These are phyloP conservation scores for Alces alces DNA, from an alignment of 2,113 vertebrate genomes.

Conservation along the genomic window DNA sequence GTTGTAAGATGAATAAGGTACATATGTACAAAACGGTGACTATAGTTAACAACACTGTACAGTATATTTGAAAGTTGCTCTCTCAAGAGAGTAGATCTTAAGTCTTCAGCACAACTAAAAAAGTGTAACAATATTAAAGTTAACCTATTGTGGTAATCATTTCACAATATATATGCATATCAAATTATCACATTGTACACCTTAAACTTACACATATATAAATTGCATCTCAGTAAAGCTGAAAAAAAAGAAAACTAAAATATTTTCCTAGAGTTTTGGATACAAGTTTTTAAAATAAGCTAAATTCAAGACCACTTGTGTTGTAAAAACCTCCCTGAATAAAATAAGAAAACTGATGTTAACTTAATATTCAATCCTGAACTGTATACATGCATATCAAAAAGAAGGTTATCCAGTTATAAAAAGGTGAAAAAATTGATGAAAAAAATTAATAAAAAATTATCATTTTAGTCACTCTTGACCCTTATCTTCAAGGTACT, in stretches of 20 bases:
- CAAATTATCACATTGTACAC: background rate
- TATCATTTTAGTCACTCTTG: conserved; percentile 7
- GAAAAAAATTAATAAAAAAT: background rate
- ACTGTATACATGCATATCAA: background rate
- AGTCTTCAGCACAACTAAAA: background rate
- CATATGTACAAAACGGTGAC: background rate
- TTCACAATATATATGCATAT: background rate
- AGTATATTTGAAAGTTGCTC: background rate
- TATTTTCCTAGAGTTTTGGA: background rate
- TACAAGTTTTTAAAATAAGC: background rate
- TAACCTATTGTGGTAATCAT: background rate
- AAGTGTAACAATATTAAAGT: background rate
- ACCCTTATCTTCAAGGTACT: background rate
- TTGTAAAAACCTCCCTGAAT: background rate
- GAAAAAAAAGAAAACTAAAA: background rate
- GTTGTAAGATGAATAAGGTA: background rate
- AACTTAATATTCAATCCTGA: background rate
- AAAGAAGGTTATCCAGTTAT: background rate
- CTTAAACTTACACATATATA: background rate
- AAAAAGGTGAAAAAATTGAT: background rate
- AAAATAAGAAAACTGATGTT: background rate
- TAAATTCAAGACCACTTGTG: background rate
- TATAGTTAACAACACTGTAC: background rate
- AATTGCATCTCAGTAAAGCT: background rate
- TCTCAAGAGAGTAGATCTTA: background rate